These are phyloP conservation scores for Euplagia quadripunctaria DNA, from an alignment of 2,888 invertebrate genomes.

Conservation along the genomic window DNA sequence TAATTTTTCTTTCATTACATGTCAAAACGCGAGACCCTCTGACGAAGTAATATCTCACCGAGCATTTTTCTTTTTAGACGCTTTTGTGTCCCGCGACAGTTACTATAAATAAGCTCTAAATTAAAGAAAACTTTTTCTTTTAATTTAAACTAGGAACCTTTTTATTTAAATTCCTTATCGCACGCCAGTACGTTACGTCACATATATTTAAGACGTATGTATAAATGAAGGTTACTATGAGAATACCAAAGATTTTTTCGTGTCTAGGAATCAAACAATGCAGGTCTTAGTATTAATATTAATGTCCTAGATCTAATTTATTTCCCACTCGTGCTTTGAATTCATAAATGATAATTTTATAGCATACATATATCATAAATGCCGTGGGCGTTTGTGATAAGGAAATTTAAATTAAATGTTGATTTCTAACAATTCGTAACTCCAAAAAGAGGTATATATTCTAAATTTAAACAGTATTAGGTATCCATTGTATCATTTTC, in stretches of 20 bases:
- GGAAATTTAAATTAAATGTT: not conserved
- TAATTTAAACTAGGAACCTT: conserved; percentile 40
- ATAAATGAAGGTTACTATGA: conserved; percentile 6
- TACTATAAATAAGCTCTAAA: conserved; percentile 49
- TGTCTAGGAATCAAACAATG: conserved; percentile 48
- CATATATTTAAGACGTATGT: not conserved
- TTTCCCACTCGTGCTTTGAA: conserved; percentile 33
- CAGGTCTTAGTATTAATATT: conserved; percentile 43
- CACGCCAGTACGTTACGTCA: not conserved
- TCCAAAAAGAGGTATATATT: not conserved
- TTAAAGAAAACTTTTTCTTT: conserved; percentile 41
- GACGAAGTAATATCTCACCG: conserved; percentile 55
- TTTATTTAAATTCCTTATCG: conserved; percentile 4
- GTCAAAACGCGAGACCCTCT: conserved; percentile 59
- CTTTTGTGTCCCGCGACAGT: conserved; percentile 39
- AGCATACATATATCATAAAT: not conserved
- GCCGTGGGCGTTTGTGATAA: not conserved
- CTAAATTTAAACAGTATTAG: not conserved
- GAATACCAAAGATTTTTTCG: conserved; percentile 39
- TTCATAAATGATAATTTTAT: conserved; percentile 30
- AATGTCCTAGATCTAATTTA: conserved; percentile 39
- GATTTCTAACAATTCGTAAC: not conserved
- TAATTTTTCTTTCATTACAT: conserved; percentile 77
- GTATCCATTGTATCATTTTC: not conserved
- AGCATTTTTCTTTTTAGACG: conserved; percentile 45